A percentile compares a stretch with the other conserved stretches of the same genome.
These are phyloP conservation scores for Cheirogaleus major DNA, from an alignment of 2,797 vertebrate species.

Conservation along the genomic window DNA sequence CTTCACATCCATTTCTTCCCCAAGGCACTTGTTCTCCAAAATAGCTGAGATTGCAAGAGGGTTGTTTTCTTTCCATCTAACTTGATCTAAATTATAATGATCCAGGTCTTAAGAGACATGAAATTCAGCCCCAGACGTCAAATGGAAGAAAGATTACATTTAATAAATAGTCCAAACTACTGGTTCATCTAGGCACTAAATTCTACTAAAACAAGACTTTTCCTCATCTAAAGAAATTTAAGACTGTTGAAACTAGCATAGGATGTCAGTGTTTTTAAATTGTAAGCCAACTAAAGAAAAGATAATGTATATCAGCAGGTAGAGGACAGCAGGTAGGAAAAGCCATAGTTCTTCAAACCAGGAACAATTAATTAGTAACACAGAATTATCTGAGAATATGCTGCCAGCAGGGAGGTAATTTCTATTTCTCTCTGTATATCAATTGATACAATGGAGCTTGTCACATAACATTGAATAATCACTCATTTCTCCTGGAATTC, in stretches of 20 bases:
- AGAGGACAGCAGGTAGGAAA: background rate
- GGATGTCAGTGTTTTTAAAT: background rate
- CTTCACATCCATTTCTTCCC: background rate
- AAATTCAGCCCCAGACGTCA: background rate
- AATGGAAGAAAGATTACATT: background rate
- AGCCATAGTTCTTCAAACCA: background rate
- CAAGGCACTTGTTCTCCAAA: background rate
- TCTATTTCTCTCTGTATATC: background rate
- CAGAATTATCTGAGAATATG: background rate
- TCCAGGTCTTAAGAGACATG: background rate
- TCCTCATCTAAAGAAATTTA: background rate
- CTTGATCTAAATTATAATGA: background rate
- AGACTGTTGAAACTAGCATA: background rate
- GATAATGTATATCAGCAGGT: background rate
- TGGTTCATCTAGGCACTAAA: background rate
- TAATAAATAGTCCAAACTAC: background rate
- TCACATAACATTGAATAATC: background rate
- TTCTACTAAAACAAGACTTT: background rate
- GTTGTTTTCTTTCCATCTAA: background rate
- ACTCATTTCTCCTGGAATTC: background rate
- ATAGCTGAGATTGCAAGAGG: background rate
- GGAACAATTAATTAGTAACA: background rate
- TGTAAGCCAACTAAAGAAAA: background rate
- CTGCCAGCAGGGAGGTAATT: background rate
- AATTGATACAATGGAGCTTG: background rate